Conservation (phyloP, 1,140 invertebrate genomes). For the Gryon sp. region DNA sequence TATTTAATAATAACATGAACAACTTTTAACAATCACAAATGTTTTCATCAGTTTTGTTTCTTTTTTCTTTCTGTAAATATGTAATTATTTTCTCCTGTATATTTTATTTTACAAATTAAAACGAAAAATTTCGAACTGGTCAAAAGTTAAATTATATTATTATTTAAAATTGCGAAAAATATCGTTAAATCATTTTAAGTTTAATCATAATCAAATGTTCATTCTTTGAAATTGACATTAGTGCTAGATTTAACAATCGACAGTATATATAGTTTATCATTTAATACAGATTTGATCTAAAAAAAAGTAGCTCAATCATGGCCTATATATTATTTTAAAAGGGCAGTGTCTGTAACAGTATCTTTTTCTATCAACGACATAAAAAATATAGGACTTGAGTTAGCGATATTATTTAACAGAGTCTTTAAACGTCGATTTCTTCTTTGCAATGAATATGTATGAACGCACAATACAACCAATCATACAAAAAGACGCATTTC, state of each 20-base stretch:
- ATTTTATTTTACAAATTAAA: no score
- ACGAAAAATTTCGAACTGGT: no score
- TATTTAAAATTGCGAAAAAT: no score
- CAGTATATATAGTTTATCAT: conserved; percentile 11
- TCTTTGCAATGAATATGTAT: no score
- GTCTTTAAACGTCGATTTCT: neutral
- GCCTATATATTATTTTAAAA: conserved; percentile 16
- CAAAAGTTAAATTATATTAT: no score
- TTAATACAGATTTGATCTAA: conserved; percentile 13
- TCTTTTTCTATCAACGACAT: conserved; percentile 6
- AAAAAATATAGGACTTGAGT: conserved; percentile 29
- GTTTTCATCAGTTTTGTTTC: no score
- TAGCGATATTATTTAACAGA: conserved; percentile 1
- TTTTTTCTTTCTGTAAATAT: no score
- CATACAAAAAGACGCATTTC: conserved; percentile 22
- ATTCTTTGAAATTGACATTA: neutral
- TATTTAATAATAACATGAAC: no score
- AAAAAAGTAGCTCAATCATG: conserved; percentile 33
- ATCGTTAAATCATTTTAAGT: no score
- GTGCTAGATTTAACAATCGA: neutral
- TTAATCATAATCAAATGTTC: no score
- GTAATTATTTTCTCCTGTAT: no score
- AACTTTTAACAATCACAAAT: no score
- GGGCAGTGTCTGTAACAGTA: conserved; percentile 30
- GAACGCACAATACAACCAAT: conserved; percentile 4